These are phyloP conservation scores for Natator depressus DNA, from an alignment of 2,113 vertebrate species.

Conservation along the genomic window DNA sequence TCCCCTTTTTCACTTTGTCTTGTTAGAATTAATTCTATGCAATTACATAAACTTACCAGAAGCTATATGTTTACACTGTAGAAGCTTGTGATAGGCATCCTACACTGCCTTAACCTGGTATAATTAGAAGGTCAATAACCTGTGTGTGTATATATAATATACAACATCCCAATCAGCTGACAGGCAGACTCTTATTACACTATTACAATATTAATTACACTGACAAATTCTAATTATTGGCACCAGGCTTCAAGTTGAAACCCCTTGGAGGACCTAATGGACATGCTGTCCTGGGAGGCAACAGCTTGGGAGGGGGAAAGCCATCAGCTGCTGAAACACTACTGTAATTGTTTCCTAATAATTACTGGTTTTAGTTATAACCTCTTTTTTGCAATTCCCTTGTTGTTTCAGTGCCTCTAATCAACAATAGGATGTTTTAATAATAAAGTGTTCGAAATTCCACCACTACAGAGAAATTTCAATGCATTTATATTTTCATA, in stretches of 20 bases:
- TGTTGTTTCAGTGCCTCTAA: conserved; percentile 9
- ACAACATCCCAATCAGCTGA: not conserved
- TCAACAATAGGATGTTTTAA: conserved; percentile 52
- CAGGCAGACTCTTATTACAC: not conserved
- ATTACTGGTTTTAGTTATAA: not conserved
- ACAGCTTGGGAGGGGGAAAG: not conserved
- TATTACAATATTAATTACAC: not conserved
- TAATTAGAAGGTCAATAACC: not conserved
- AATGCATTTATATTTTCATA: conserved; percentile 54
- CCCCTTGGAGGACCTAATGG: not conserved
- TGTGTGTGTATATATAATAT: not conserved
- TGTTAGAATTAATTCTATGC: not conserved
- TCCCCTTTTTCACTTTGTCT: not conserved
- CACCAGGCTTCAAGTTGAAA: not conserved
- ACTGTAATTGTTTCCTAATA: not conserved
- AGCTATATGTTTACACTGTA: not conserved
- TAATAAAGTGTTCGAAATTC: conserved; percentile 41
- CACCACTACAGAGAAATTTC: conserved; percentile 19
- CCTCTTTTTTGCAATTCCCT: not conserved
- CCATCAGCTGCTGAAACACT: not conserved
- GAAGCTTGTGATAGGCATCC: not conserved
- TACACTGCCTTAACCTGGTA: not conserved
- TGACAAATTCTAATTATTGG: not conserved
- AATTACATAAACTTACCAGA: not conserved
- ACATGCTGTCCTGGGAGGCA: not conserved